A percentile compares a stretch with the other conserved stretches of the same genome.
These are phyloP conservation scores for Cremastobaeus sp. DNA, from an alignment of 2,888 invertebrate species.

Conservation along the genomic window DNA sequence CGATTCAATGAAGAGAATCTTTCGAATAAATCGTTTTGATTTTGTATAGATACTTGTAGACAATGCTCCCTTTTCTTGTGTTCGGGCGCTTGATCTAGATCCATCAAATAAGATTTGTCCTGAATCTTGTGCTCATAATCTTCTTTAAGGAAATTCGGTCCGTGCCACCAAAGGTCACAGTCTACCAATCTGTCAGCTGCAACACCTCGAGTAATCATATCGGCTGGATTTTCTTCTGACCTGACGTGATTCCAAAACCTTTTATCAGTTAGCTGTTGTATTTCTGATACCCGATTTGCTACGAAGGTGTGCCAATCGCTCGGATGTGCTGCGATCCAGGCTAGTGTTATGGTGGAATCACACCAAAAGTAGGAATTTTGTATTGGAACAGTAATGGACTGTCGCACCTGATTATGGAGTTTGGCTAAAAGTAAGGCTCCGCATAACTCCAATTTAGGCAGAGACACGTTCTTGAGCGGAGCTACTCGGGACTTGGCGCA, in stretches of 20 bases:
- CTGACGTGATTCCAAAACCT: background rate
- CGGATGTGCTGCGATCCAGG: conserved; percentile 59
- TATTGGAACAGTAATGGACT: background rate
- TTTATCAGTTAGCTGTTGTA: background rate
- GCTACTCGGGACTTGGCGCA: background rate
- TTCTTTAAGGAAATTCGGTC: background rate
- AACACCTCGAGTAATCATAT: background rate
- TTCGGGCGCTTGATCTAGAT: background rate
- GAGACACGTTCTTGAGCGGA: background rate
- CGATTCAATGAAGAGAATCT: background rate
- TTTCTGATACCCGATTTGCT: background rate
- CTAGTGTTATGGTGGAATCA: conserved; percentile 61
- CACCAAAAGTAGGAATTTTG: conserved; percentile 52
- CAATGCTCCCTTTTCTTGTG: background rate
- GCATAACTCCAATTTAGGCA: conserved; percentile 1
- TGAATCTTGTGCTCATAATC: background rate
- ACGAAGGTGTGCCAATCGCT: background rate
- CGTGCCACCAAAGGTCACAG: background rate
- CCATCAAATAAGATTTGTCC: background rate
- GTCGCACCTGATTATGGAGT: background rate
- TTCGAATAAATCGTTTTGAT: background rate
- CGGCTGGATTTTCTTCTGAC: background rate
- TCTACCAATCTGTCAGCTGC: background rate
- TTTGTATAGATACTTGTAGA: background rate
- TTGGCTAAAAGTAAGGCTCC: background rate